Conservation (phyloP, 2,888 invertebrate genomes). For the Tetranychus truncatus region DNA sequence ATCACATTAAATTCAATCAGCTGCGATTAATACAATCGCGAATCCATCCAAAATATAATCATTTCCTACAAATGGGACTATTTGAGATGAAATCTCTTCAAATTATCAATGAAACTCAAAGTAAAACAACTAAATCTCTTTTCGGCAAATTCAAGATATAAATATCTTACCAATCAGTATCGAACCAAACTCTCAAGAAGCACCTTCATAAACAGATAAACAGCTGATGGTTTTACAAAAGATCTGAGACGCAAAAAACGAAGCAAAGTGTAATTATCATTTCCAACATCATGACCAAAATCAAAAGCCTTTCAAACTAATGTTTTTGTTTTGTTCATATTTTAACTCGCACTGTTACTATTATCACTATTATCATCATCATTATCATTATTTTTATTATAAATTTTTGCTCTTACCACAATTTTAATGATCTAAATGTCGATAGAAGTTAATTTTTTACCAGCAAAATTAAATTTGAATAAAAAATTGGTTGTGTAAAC, state of each 20-base stretch:
- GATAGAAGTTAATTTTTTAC: no score
- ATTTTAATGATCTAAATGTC: no score
- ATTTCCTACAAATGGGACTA: slow-evolving; percentile 1
- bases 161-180: not conserved
- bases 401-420: no score
- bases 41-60: slow-evolving; percentile 9
- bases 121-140: not conserved
- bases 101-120: not conserved
- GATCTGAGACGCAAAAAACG: not conserved
- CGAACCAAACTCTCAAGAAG: not conserved
- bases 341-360: no score
- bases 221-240: not conserved
- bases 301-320: no score
- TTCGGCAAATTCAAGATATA: not conserved
- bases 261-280: no score
- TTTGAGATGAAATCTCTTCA: slow-evolving; percentile 9
- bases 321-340: no score
- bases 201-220: not conserved
- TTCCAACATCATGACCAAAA: no score
- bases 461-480: no score
- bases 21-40: not conserved
- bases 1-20: slow-evolving; percentile 42
- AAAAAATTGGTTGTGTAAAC: no score
- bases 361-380: no score
- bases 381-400: no score